Conservation (phyloP, 1,140 invertebrate genomes). For the Lerema accius region DNA sequence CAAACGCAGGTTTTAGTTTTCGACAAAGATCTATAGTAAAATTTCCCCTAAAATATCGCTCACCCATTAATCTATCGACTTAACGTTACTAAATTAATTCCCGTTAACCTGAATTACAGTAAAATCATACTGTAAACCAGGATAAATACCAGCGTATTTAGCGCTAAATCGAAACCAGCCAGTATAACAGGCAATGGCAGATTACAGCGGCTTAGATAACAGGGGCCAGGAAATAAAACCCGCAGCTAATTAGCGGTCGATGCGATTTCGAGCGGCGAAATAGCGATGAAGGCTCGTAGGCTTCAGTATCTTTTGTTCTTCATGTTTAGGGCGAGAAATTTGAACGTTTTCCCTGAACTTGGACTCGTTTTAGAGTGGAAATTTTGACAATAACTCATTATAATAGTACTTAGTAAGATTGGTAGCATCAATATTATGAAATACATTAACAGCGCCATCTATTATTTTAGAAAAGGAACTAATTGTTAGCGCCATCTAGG, state of each 20-base stretch:
- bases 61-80: background rate
- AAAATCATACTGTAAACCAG: background rate
- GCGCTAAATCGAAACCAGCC: constrained; percentile 25
- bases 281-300: constrained; percentile 5
- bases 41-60: background rate
- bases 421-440: no score
- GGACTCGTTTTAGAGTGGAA: no score
- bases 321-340: background rate
- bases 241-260: constrained; percentile 31
- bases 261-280: constrained; percentile 22
- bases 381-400: no score
- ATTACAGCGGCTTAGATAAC: constrained; percentile 30
- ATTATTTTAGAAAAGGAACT: no score
- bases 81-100: background rate
- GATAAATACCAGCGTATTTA: constrained; percentile 12
- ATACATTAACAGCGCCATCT: no score
- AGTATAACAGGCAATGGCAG: constrained; percentile 24
- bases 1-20: no score
- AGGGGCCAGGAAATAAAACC: constrained; percentile 31
- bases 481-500: no score
- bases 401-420: no score
- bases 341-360: background rate
- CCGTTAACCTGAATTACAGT: constrained; percentile 8
- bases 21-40: no score
- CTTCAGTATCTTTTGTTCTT: background rate